phyloP scores from a whole-genome alignment of 2,113 vertebrate species.

The Phylloscopus trochiloides region DNA sequence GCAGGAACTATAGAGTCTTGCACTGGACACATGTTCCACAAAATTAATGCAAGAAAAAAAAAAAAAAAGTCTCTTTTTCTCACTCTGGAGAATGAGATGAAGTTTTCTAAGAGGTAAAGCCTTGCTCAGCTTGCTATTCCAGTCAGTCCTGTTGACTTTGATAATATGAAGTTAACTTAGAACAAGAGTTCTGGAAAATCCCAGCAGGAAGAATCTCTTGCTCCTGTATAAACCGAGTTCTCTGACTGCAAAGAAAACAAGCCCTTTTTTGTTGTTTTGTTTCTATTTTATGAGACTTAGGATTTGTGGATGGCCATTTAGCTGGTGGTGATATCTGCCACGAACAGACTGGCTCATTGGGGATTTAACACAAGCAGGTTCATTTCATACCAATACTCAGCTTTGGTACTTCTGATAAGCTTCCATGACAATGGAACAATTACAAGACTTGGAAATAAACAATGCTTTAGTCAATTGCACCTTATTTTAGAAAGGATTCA shows the following conservation, averaged over 20 bases:
- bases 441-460: conserved; percentile 28
- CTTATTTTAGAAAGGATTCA: neutral
- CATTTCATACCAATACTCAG: neutral
- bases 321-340: neutral
- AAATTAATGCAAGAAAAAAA: neutral
- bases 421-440: neutral
- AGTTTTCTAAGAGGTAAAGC: neutral
- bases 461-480: neutral
- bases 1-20: neutral
- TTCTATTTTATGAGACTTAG: neutral
- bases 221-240: neutral
- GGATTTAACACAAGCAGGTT: neutral
- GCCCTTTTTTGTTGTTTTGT: neutral
- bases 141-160: neutral
- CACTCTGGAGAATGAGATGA: neutral
- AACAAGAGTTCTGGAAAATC: neutral
- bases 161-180: neutral
- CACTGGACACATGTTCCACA: rapidly evolving
- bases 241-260: neutral
- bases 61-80: neutral
- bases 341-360: neutral
- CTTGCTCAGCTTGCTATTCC: neutral
- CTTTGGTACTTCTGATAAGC: conserved; percentile 25
- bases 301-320: neutral
- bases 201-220: neutral